Percentiles rank a stretch among this genome's conserved stretches.
phyloP scores from a whole-genome alignment of 2,113 vertebrate species.

The Lepus americanus region DNA sequence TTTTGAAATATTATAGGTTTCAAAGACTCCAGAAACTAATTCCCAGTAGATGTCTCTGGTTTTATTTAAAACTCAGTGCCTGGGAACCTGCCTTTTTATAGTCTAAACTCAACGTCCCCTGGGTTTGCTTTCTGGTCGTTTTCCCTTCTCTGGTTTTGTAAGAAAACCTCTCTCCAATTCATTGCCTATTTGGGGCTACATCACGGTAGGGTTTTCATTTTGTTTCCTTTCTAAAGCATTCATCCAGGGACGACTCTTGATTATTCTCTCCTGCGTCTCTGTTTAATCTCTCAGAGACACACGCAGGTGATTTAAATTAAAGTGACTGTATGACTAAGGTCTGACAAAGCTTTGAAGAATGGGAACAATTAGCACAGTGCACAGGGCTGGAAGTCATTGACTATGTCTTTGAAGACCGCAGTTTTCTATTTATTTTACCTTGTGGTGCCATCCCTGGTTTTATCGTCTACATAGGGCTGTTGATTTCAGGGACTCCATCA shows the following conservation, averaged over 20 bases:
- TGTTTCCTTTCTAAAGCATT: not conserved
- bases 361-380: conserved; percentile 46
- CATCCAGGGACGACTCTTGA: conserved; percentile 53
- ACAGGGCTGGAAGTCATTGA: conserved; percentile 46
- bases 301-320: conserved; percentile 71
- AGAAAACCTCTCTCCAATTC: conserved; percentile 45
- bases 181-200: conserved; percentile 45
- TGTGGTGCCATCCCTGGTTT: not conserved
- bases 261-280: conserved; percentile 64
- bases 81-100: not conserved
- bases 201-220: conserved; percentile 48
- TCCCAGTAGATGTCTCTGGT: not conserved
- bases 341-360: conserved; percentile 64
- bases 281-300: conserved; percentile 68
- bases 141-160: conserved; percentile 59
- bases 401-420: not conserved
- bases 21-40: not conserved
- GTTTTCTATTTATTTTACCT: conserved; percentile 64
- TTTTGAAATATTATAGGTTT: not conserved
- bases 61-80: not conserved
- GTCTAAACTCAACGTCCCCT: not conserved
- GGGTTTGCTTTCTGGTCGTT: conserved; percentile 56
- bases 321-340: not conserved
- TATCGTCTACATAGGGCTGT: not conserved
- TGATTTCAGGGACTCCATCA: not conserved